Evolutionary conservation across 2,113 vertebrate genomes (phyloP).

Genomic region (Corythornis vintsioides): DNA sequence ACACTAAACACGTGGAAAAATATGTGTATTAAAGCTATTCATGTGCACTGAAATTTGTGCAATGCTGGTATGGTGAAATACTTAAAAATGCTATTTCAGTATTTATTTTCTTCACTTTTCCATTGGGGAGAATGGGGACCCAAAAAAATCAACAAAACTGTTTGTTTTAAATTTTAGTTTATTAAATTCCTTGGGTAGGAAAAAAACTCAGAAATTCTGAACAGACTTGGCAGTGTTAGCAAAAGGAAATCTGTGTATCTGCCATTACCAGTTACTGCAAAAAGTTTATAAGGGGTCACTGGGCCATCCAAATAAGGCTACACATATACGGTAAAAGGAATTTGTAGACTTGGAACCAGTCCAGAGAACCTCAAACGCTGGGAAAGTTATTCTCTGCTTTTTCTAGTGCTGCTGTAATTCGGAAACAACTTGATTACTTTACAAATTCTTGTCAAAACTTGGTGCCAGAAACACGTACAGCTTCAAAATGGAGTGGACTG

Average conservation of each 20-base stretch:
- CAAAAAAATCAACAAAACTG: background rate
- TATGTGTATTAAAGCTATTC: background rate
- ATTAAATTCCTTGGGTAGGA: background rate
- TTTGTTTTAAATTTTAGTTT: background rate
- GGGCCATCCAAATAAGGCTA: slow-evolving; percentile 22
- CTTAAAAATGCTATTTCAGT: background rate
- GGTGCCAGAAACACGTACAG: background rate
- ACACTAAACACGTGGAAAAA: background rate
- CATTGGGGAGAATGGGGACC: background rate
- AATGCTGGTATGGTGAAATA: background rate
- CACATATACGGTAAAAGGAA: slow-evolving; percentile 27
- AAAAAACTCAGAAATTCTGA: background rate
- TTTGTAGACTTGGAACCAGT: slow-evolving; percentile 25
- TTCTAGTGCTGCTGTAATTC: slow-evolving; percentile 38
- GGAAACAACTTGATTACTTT: slow-evolving; percentile 67
- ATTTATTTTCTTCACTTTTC: background rate
- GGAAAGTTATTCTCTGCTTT: slow-evolving; percentile 58
- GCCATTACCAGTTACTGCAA: background rate
- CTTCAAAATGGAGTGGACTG: background rate
- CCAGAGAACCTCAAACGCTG: slow-evolving; percentile 51
- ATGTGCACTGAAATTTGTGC: background rate
- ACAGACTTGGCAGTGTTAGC: slow-evolving; percentile 11
- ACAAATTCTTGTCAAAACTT: slow-evolving; percentile 54
- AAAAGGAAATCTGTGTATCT: slow-evolving; percentile 36
- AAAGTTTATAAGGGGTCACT: slow-evolving; percentile 39